Evolutionary conservation across 2,113 vertebrate genomes (phyloP).

Genomic region (Gambusia affinis): DNA sequence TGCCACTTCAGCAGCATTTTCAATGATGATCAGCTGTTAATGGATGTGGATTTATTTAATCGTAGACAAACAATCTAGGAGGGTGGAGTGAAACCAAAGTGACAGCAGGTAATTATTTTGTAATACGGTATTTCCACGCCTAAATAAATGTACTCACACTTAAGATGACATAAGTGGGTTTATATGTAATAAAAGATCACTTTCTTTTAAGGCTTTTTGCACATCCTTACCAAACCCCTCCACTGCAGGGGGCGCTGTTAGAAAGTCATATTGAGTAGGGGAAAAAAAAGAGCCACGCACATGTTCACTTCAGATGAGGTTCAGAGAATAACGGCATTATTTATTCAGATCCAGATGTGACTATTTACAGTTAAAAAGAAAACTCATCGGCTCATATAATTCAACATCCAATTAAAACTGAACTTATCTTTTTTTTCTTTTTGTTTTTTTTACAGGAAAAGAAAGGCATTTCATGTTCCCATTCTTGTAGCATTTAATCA

Average conservation of each 20-base stretch:
- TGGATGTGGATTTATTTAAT: not conserved
- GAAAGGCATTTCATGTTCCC: conserved; percentile 62
- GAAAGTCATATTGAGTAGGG: not conserved
- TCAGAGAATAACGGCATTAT: conserved; percentile 65
- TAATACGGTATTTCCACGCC: not conserved
- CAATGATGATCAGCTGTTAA: not conserved
- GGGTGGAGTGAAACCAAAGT: not conserved
- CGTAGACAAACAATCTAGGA: not conserved
- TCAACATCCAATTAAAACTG: conserved; percentile 76
- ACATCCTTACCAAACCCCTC: not conserved
- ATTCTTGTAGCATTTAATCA: conserved; percentile 75
- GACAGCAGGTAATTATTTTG: not conserved
- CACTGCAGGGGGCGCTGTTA: not conserved
- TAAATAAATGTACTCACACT: not conserved
- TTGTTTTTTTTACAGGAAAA: conserved; percentile 66
- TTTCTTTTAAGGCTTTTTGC: not conserved
- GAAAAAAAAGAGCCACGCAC: not conserved
- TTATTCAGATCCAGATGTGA: conserved; percentile 79
- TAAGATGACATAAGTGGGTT: not conserved
- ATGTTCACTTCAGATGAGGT: conserved; percentile 10
- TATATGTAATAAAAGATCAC: not conserved
- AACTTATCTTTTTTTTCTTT: conserved; percentile 13
- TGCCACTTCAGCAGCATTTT: not conserved
- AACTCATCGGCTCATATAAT: conserved; percentile 69
- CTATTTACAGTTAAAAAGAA: conserved; percentile 80